Conservation (phyloP, 2,888 invertebrate species). For the Cheilosia impressa region DNA sequence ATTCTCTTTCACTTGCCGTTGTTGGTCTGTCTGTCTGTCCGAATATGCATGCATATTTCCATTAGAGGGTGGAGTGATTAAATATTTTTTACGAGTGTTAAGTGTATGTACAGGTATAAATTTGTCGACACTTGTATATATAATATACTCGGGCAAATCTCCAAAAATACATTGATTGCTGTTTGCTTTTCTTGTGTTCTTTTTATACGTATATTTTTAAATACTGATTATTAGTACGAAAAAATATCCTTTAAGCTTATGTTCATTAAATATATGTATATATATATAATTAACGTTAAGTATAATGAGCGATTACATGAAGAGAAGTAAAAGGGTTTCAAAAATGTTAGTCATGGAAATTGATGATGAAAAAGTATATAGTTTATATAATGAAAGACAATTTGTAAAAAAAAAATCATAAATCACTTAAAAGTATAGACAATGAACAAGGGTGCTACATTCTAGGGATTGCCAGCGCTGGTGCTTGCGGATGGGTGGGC, state of each 20-base stretch:
- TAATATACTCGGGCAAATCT: conserved; percentile 61
- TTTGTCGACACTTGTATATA: conserved; percentile 59
- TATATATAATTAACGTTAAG: conserved; percentile 49
- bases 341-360: conserved; percentile 73
- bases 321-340: conserved; percentile 43
- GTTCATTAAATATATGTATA: conserved; percentile 28
- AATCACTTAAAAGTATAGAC: conserved; percentile 69
- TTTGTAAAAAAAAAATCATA: conserved; percentile 17
- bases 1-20: conserved; percentile 21
- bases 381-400: conserved; percentile 25
- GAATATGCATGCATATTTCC: conserved; percentile 26
- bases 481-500: conserved; percentile 30
- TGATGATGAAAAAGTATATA: conserved; percentile 53
- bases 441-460: conserved; percentile 64
- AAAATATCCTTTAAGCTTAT: conserved; percentile 68
- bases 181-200: conserved; percentile 11
- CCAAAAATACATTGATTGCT: conserved; percentile 52
- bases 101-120: conserved; percentile 44
- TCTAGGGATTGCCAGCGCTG: conserved; percentile 60
- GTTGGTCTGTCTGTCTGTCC: conserved; percentile 55
- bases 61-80: conserved; percentile 47
- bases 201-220: conserved; percentile 33
- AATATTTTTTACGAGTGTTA: conserved; percentile 57
- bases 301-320: conserved; percentile 67
- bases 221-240: conserved; percentile 74